Evolutionary conservation across 2,797 vertebrate genomes (phyloP).

Genomic region (Sebastes iracundus): DNA sequence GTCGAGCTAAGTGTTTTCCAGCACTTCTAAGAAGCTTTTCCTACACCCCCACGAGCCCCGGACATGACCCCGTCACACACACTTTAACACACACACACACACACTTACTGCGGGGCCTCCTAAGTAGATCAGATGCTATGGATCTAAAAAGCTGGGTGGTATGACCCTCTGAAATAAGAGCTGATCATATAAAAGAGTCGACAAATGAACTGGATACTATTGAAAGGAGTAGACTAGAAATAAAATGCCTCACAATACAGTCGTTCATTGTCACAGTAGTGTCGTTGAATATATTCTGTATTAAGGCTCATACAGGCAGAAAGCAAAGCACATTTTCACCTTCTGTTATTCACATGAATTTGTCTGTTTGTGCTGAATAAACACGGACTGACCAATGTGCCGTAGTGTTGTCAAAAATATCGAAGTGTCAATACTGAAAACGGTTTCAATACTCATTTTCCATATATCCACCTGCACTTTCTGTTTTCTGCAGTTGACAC

Average conservation of each 20-base stretch:
- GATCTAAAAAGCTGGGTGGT: constrained; percentile 75
- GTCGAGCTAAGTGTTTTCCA: constrained; percentile 71
- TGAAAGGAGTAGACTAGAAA: not conserved
- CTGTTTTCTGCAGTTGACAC: no score
- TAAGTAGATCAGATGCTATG: constrained; percentile 80
- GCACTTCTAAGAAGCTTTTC: constrained; percentile 72
- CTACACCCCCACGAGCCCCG: constrained; percentile 53
- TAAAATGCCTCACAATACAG: not conserved
- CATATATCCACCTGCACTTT: no score
- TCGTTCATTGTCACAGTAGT: no score
- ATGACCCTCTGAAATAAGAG: constrained; percentile 52
- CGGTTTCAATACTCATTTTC: no score
- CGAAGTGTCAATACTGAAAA: no score
- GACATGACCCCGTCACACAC: constrained; percentile 72
- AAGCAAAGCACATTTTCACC: no score
- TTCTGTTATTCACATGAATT: no score
- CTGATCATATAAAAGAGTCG: constrained; percentile 26
- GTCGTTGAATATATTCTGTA: no score
- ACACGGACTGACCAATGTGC: no score
- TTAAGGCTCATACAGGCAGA: no score
- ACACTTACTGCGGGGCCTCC: constrained; percentile 44
- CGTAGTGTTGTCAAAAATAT: no score
- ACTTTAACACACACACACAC: constrained; percentile 44
- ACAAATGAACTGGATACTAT: constrained; percentile 8
- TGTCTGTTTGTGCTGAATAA: no score